Conservation (phyloP, 2,888 invertebrate genomes). For the Hydriomena furcata region DNA sequence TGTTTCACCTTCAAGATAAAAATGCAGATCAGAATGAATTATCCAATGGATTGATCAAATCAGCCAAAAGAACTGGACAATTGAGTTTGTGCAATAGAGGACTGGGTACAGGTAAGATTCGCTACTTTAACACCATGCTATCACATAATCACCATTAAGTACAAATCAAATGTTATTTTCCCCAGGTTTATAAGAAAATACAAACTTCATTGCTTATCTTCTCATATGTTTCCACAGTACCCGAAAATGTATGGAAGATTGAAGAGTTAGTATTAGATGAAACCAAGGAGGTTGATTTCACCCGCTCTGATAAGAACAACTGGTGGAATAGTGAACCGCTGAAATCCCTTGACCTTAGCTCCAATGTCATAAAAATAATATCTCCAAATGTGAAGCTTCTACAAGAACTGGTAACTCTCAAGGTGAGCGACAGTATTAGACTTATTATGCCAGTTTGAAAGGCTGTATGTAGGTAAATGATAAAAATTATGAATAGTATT, state of each 20-base stretch:
- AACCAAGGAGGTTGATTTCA: conserved; percentile 85
- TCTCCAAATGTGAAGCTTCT: conserved; percentile 86
- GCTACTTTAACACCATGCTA: background rate
- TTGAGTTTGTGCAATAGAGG: conserved; percentile 91
- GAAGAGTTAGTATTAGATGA: conserved; percentile 86
- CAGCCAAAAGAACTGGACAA: conserved; percentile 91
- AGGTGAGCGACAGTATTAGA: conserved; percentile 77
- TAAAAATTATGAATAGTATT: no score
- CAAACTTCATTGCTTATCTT: background rate
- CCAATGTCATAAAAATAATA: conserved; percentile 86
- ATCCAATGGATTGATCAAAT: conserved; percentile 88
- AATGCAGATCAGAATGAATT: conserved; percentile 87
- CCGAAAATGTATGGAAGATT: conserved; percentile 88
- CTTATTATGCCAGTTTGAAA: conserved; percentile 1
- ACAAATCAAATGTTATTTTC: no score
- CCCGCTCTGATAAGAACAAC: conserved; percentile 80
- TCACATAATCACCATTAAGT: no score
- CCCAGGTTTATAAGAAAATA: no score
- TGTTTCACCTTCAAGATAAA: conserved; percentile 89
- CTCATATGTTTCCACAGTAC: conserved; percentile 78
- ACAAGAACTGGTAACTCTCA: conserved; percentile 86
- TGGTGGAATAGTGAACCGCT: conserved; percentile 95
- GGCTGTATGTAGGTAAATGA: no score
- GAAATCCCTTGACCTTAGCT: conserved; percentile 90
- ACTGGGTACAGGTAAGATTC: conserved; percentile 86